Evolutionary conservation across 1,140 invertebrate genomes (phyloP).

Genomic region (Drosophila kohkoa): DNA sequence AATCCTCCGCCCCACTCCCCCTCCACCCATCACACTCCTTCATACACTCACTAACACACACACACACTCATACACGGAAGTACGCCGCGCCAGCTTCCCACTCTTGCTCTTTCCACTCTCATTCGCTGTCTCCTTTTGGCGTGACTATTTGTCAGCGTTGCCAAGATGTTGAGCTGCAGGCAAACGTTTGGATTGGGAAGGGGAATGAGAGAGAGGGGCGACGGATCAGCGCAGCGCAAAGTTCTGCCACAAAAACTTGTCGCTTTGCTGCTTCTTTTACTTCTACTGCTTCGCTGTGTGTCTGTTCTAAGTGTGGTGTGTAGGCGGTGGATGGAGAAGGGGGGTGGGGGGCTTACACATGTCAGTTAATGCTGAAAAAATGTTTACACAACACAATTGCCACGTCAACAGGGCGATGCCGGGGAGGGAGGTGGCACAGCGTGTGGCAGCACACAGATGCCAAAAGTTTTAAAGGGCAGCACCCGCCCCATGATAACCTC

Average conservation of each 20-base stretch:
- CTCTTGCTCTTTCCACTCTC: background rate
- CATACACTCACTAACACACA: background rate
- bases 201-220: background rate
- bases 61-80: background rate
- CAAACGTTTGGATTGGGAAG: background rate
- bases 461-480: conserved; percentile 66
- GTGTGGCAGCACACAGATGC: conserved; percentile 34
- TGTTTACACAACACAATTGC: conserved; percentile 82
- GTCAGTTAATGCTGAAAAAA: conserved; percentile 82
- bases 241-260: conserved; percentile 47
- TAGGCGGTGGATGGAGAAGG: background rate
- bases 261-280: conserved; percentile 34
- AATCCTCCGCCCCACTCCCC: background rate
- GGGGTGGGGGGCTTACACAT: conserved; percentile 69
- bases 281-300: conserved; percentile 6
- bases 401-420: conserved; percentile 16
- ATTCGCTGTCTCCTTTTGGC: conserved; percentile 1
- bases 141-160: conserved; percentile 74
- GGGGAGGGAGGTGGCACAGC: conserved; percentile 31
- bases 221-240: conserved; percentile 6
- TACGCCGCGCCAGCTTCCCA: background rate
- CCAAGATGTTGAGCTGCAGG: conserved; percentile 49
- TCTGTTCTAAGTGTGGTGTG: background rate
- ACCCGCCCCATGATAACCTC: background rate
- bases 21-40: background rate